A percentile compares a stretch with the other conserved stretches of the same genome.
phyloP scores from a whole-genome alignment of 2,888 invertebrate species.

The Xestoiulus laeticollis region DNA sequence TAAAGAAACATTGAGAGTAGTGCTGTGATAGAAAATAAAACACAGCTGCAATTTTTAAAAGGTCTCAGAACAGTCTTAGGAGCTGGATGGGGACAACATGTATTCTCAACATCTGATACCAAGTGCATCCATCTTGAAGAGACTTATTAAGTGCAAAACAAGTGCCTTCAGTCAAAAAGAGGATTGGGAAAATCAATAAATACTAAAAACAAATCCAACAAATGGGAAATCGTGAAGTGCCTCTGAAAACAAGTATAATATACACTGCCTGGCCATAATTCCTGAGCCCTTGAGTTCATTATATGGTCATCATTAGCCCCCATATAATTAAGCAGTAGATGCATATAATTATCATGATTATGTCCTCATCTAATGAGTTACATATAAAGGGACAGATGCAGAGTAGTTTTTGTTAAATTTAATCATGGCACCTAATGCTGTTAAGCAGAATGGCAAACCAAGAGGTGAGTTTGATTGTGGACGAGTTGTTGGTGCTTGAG shows the following conservation, averaged over 20 bases:
- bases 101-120: too few relatives aligned
- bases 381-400: neutral
- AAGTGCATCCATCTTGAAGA: too few relatives aligned
- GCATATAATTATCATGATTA: neutral
- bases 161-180: neutral
- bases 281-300: neutral
- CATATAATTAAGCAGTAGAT: neutral
- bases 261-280: constrained; percentile 15
- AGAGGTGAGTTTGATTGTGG: neutral
- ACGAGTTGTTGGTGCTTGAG: neutral
- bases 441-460: neutral
- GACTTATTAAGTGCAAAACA: neutral
- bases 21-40: too few relatives aligned
- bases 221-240: neutral
- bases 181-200: neutral
- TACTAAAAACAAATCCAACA: neutral
- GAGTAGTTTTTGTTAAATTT: constrained; percentile 8
- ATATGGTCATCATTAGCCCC: neutral
- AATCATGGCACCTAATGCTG: neutral
- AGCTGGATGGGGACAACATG: too few relatives aligned
- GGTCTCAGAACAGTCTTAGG: too few relatives aligned
- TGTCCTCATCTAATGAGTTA: neutral
- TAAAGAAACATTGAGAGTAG: too few relatives aligned
- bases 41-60: too few relatives aligned
- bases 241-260: neutral